Evolutionary conservation across 2,888 invertebrate species (phyloP), one percentile per base, ranked within the genome.

Genomic region (Pasiphila rectangulata): DNA sequence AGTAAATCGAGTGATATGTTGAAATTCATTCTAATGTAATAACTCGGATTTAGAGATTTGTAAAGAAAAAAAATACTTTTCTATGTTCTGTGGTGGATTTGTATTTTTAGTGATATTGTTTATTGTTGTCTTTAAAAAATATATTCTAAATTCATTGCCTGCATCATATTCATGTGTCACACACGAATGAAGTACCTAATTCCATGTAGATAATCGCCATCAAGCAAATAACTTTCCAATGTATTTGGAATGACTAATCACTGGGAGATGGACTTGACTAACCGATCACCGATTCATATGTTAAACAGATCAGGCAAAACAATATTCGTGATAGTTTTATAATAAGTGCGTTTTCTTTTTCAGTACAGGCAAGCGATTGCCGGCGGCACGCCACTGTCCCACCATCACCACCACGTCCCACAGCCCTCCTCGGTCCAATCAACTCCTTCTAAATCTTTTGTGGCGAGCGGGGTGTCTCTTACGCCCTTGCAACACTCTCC

Each of bases 291-390:
- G 66, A 65, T 60, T 64, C 61, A 67, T 69, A 37, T 49, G 52
- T 57, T 46, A n/a, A n/a, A n/a, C n/a, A 32, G 53, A 49, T 43
- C 55, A 51, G 57, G 47, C 53, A 10, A 34, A 19, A 32, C 19
- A 9, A 21, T 5, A 15, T 15, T 23, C 15, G 10, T 15, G 10
- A 12, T n/a, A 9, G 10, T 12, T 25, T 16, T 4, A 10, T 30
- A 4, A 10, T n/a, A n/a, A n/a, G n/a, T 30, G 12, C 15, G 29
- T 30, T 64, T 61, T 73, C 68, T 73, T 49, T 83, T 83, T 53
- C 93, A 96, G 96, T 96, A 96, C 90, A 95, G 96, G 75, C 95
- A 95, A 91, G 96, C 96, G 69, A 94, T 96, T 78, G 92, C 89
- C 51, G 82, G 81, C 83, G 89, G 90, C 86, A 78, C 90, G 75